Conservation (phyloP, 2,113 vertebrate genomes). For the Dascyllus trimaculatus region DNA sequence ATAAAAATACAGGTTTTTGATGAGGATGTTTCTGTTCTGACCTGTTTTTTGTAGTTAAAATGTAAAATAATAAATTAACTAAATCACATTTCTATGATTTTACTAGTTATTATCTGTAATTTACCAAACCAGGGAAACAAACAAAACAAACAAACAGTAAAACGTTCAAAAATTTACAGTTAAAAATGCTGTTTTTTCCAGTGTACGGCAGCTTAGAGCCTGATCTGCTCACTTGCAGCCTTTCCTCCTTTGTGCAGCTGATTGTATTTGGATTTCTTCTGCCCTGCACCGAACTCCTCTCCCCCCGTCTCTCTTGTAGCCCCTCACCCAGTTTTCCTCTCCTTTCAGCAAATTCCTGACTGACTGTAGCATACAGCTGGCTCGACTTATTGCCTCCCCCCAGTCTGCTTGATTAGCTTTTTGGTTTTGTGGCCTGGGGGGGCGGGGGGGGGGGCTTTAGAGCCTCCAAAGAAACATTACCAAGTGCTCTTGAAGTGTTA, state of each 20-base stretch:
- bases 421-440: slow-evolving; percentile 50
- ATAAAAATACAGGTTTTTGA: too few species aligned
- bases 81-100: too few species aligned
- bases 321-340: slow-evolving; percentile 34
- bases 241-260: slow-evolving; percentile 20
- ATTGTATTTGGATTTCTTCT: slow-evolving; percentile 2
- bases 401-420: slow-evolving; percentile 56
- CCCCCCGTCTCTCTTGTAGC: background rate
- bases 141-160: too few species aligned
- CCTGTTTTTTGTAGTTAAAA: too few species aligned
- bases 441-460: background rate
- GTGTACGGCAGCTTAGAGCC: too few species aligned
- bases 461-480: slow-evolving; percentile 38
- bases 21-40: too few species aligned
- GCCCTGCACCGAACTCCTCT: background rate
- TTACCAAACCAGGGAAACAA: too few species aligned
- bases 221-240: background rate
- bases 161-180: too few species aligned
- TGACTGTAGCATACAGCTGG: slow-evolving; percentile 67
- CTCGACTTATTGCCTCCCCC: slow-evolving; percentile 54
- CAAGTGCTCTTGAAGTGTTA: slow-evolving; percentile 12
- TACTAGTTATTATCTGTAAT: too few species aligned
- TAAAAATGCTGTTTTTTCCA: too few species aligned
- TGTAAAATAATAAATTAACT: too few species aligned
- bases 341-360: slow-evolving; percentile 67